These are phyloP conservation scores for Chironomus tentans DNA, from an alignment of 2,888 invertebrate genomes.

Conservation along the genomic window DNA sequence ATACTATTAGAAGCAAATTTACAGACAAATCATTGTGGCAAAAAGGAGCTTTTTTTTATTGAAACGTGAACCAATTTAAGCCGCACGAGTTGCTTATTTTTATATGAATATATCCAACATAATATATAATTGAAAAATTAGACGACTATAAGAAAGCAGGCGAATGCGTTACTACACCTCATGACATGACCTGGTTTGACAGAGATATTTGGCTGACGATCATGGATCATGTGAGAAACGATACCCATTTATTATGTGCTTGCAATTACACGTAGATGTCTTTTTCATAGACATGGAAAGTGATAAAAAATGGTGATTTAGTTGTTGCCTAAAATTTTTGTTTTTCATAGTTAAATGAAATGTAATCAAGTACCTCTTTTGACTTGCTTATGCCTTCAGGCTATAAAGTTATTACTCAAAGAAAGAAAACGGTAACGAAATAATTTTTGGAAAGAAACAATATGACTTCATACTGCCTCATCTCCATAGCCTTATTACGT, in stretches of 20 bases:
- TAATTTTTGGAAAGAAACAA: no score
- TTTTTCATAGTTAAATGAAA: constrained; percentile 19
- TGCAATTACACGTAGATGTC: constrained; percentile 13
- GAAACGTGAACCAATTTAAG: not conserved
- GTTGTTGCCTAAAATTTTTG: constrained; percentile 12
- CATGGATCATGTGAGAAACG: constrained; percentile 13
- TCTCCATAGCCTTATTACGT: no score
- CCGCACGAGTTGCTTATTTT: no score
- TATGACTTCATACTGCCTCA: no score
- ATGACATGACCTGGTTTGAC: constrained; percentile 16
- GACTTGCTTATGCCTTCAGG: constrained; percentile 4
- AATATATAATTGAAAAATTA: constrained; percentile 26
- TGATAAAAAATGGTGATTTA: constrained; percentile 26
- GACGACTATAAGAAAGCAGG: not conserved
- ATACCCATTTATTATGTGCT: constrained; percentile 25
- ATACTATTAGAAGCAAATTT: not conserved
- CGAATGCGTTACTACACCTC: not conserved
- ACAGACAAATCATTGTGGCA: no score
- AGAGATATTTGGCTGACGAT: not conserved
- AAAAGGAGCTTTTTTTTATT: not conserved
- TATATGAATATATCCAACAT: no score
- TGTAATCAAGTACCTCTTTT: constrained; percentile 27
- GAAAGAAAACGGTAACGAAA: not conserved
- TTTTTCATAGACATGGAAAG: constrained; percentile 18
- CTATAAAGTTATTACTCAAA: not conserved